These are phyloP conservation scores for Sanderia malayensis DNA, from an alignment of 30 jellyfish, hydroid and myxozoan species.

Conservation along the genomic window DNA sequence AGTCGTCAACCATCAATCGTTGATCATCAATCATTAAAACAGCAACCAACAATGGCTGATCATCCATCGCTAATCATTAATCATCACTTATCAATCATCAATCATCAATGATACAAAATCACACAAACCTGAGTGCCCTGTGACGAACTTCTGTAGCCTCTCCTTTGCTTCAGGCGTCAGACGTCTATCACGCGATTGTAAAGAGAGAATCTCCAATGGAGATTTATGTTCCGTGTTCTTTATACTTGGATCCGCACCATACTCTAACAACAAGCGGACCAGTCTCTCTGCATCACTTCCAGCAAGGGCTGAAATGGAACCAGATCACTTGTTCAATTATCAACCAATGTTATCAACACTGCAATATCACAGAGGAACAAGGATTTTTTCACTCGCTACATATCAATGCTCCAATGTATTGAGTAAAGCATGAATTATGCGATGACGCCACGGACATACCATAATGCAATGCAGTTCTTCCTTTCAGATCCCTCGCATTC, in stretches of 20 bases:
- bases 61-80: too few species aligned
- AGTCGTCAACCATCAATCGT: too few species aligned
- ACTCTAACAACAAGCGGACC: slow-evolving; percentile 28
- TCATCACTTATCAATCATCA: too few species aligned
- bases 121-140: neutral
- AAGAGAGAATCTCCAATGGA: slow-evolving; percentile 1
- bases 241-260: slow-evolving; percentile 41
- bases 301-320: slow-evolving; percentile 20
- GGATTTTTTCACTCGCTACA: too few species aligned
- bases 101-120: too few species aligned
- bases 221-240: slow-evolving; percentile 14
- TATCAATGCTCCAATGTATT: too few species aligned
- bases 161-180: slow-evolving; percentile 6
- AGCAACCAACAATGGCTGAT: too few species aligned
- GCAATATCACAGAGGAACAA: too few species aligned
- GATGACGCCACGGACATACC: slow-evolving; percentile 41
- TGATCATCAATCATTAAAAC: too few species aligned
- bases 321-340: neutral
- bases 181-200: slow-evolving; percentile 2
- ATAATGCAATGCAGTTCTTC: slow-evolving; percentile 53
- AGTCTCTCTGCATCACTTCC: slow-evolving; percentile 7
- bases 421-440: too few species aligned
- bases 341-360: too few species aligned
- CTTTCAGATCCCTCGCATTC: slow-evolving; percentile 18
- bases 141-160: neutral